Percentiles rank a stretch among this genome's conserved stretches.
Evolutionary conservation across 2,797 vertebrate genomes (phyloP).

Genomic region (Falco concolor): DNA sequence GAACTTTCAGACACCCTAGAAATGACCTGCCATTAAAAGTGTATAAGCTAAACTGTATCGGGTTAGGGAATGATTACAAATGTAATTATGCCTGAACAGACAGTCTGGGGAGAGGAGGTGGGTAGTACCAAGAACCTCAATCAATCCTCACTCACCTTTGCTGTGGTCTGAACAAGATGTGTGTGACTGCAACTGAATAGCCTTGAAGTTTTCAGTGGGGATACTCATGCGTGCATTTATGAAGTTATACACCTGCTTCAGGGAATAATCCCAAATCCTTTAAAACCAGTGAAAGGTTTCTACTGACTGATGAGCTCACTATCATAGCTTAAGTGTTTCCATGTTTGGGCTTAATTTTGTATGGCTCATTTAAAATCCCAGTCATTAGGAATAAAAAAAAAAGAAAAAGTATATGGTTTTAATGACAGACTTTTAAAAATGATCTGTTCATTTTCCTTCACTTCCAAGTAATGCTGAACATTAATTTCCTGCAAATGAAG

Average conservation of each 20-base stretch:
- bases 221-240: neutral
- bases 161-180: neutral
- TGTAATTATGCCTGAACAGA: neutral
- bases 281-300: neutral
- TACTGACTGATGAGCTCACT: neutral
- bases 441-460: neutral
- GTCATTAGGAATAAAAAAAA: neutral
- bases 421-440: neutral
- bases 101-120: neutral
- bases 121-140: neutral
- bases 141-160: neutral
- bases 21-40: neutral
- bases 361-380: neutral
- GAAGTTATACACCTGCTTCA: neutral
- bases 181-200: neutral
- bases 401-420: neutral
- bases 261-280: neutral
- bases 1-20: neutral
- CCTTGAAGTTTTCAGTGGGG: neutral
- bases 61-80: neutral
- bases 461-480: slow-evolving; percentile 23
- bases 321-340: neutral
- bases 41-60: neutral
- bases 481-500: slow-evolving; percentile 44
- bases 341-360: neutral